Evolutionary conservation across 2,888 invertebrate genomes (phyloP).

Genomic region (Ptychoptera albimana): DNA sequence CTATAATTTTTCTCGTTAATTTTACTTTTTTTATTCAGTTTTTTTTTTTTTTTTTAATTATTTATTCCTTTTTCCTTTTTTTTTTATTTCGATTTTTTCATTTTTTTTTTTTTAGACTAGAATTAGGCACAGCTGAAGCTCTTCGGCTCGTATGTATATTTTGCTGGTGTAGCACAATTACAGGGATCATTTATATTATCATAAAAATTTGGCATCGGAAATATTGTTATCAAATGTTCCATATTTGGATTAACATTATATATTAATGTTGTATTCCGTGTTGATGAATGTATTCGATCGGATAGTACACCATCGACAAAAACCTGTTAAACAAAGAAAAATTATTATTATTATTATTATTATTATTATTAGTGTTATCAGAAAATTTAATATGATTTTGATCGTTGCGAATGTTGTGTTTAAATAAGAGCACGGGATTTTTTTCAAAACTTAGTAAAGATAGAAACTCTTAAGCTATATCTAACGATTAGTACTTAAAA

Average conservation of each 20-base stretch:
- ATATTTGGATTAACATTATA: conserved; percentile 20
- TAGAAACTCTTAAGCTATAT: too few relatives aligned
- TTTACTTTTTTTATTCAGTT: too few relatives aligned
- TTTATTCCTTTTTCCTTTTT: too few relatives aligned
- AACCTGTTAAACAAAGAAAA: conserved; percentile 14
- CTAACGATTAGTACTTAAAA: too few relatives aligned
- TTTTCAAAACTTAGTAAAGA: too few relatives aligned
- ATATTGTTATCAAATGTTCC: conserved; percentile 21
- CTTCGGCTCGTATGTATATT: not conserved
- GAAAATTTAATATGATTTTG: not conserved
- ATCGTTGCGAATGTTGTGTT: too few relatives aligned
- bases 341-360: not conserved
- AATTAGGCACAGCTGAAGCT: conserved; percentile 4
- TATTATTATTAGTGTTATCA: not conserved
- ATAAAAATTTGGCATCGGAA: conserved; percentile 16
- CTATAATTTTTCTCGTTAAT: too few relatives aligned
- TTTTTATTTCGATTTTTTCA: not conserved
- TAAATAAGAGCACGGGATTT: too few relatives aligned
- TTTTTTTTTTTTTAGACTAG: conserved; percentile 1
- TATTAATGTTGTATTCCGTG: conserved; percentile 22
- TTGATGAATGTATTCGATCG: conserved; percentile 20
- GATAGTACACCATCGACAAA: conserved; percentile 24
- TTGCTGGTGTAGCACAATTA: not conserved
- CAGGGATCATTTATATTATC: conserved; percentile 1
- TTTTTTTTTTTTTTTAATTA: too few relatives aligned